phyloP scores from a whole-genome alignment of 2,888 invertebrate species.

The Embidobia sp. region DNA sequence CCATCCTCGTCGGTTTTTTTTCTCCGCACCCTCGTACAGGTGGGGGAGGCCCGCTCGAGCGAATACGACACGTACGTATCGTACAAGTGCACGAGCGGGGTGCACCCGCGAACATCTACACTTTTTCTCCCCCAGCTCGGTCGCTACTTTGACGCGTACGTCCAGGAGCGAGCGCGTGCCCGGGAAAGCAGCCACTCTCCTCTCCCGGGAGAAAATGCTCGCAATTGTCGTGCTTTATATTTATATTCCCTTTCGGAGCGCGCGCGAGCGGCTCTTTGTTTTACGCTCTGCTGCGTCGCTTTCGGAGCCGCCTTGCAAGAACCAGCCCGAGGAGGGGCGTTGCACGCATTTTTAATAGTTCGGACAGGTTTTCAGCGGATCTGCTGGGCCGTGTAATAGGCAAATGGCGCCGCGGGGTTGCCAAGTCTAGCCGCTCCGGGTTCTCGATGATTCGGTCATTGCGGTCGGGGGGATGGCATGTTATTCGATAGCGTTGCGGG shows the following conservation, averaged over 20 bases:
- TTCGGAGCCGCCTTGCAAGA: constrained; percentile 35
- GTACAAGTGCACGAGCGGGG: constrained; percentile 76
- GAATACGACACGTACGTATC: constrained; percentile 77
- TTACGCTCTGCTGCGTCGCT: constrained; percentile 52
- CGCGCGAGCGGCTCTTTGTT: constrained; percentile 50
- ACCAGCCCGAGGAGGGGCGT: not conserved
- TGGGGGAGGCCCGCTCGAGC: constrained; percentile 71
- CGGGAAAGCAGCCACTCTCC: constrained; percentile 27
- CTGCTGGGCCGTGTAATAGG: constrained; percentile 12
- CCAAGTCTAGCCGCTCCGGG: constrained; percentile 24
- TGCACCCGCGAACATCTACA: constrained; percentile 50
- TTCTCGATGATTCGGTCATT: not conserved
- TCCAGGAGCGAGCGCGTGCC: constrained; percentile 43
- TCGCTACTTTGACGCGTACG: constrained; percentile 32
- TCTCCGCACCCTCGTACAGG: constrained; percentile 60
- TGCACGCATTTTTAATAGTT: constrained; percentile 31
- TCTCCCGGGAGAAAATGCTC: constrained; percentile 49
- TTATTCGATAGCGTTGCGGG: too few species aligned
- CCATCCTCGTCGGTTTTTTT: constrained; percentile 7
- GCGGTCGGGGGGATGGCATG: too few species aligned
- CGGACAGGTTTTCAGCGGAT: constrained; percentile 19
- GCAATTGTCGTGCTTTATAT: constrained; percentile 58
- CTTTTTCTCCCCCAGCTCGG: constrained; percentile 15
- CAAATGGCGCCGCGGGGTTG: constrained; percentile 35
- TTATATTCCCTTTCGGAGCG: constrained; percentile 37